Evolutionary conservation across 2,113 vertebrate species (phyloP).

Genomic region (Procavia capensis): DNA sequence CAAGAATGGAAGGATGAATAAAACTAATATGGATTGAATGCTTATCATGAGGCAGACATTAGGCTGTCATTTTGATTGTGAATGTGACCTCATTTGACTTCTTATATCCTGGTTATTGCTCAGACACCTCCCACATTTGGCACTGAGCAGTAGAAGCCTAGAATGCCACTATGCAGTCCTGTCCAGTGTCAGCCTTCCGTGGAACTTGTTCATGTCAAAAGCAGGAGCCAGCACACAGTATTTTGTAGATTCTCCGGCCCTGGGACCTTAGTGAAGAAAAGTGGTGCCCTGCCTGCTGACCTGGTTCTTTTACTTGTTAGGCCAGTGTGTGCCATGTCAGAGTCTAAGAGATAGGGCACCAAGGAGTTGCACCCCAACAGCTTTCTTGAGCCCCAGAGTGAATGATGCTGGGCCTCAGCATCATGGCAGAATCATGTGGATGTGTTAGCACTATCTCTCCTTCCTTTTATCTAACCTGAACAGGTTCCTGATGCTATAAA

Average conservation of each 20-base stretch:
- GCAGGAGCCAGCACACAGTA: constrained; percentile 1
- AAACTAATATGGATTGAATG: constrained; percentile 29
- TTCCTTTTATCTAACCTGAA: constrained; percentile 61
- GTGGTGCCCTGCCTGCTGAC: background rate
- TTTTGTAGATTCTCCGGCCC: constrained; percentile 6
- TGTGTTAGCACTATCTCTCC: constrained; percentile 56
- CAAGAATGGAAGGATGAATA: constrained; percentile 23
- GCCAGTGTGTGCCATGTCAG: background rate
- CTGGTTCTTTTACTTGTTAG: constrained; percentile 28
- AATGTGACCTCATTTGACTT: constrained; percentile 41
- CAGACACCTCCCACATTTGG: background rate
- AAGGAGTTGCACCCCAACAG: background rate
- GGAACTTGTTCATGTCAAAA: constrained; percentile 12
- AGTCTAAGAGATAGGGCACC: background rate
- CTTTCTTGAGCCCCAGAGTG: background rate
- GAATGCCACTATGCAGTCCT: background rate
- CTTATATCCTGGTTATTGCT: constrained; percentile 19
- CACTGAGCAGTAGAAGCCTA: background rate
- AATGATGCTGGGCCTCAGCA: background rate
- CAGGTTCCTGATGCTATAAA: constrained; percentile 99
- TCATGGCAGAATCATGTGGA: background rate
- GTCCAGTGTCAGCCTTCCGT: background rate
- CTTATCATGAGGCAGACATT: background rate
- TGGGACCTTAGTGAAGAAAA: constrained; percentile 53
- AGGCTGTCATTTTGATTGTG: background rate